Evolutionary conservation across 2,797 vertebrate species (phyloP), one percentile per base, ranked within the genome.

Genomic region (Alauda arvensis): DNA sequence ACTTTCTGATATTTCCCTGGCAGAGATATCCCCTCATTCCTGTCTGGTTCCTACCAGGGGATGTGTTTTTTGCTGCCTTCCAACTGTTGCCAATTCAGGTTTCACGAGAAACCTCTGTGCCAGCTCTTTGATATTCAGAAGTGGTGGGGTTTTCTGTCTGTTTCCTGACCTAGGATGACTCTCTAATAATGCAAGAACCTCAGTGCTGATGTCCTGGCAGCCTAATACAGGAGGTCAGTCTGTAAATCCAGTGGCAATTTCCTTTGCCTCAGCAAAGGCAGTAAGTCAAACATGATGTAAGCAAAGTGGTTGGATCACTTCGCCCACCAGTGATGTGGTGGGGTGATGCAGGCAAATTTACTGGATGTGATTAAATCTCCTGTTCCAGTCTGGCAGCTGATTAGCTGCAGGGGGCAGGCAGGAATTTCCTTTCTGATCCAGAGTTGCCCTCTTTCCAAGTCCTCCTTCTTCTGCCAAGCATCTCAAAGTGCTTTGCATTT

Each of bases 361-460:
- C 85, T 77, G 68, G 78, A 62, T 6, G 39, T 4, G 83, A 95
- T 95, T 90, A 89, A 87, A 94, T 87, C 91, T 92, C 77, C 52
- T 56, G 66, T 60, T 95, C 56, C 76, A 62, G 77, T 87, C 84
- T 95, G 90, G 81, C 87, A 93, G 87, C 90, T 92, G 92, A 72
- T 84, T 91, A 88, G 90, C 91, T 95, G 87, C 83, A 83, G 89
- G 91, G 90, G 59, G 89, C 80, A 92, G 77, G 80, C 72, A 92
- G 95, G 91, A 95, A 89, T 93, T 94, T 94, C 75, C 77, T 93
- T 87, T 90, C 80, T 89, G 24, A 65, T 95, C 85, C 80, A 86
- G 61, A 16, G 26, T 25, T 92, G 17, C 51, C 29, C 33, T 29
- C 71, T 56, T 81, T 90, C 87, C 87, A 89, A 92, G 65, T 82